phyloP scores from a whole-genome alignment of 2,888 invertebrate species.

The Allolobophora icterica region DNA sequence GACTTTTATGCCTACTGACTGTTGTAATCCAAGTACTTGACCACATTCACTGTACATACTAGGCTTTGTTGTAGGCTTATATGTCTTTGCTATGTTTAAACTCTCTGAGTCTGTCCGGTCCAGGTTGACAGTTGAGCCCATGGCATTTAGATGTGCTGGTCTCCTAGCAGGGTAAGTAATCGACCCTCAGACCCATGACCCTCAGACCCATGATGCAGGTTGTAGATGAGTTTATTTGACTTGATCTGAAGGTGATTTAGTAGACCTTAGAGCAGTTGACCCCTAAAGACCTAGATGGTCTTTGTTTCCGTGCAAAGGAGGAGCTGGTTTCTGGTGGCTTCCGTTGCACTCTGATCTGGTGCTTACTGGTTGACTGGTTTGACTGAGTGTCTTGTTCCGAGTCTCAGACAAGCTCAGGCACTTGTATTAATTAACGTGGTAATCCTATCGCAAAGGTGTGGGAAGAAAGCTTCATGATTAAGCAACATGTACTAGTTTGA shows the following conservation, averaged over 20 bases:
- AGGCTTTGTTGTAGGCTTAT: too few species aligned
- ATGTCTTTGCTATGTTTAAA: too few species aligned
- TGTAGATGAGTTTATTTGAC: background rate
- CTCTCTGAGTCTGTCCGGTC: too few species aligned
- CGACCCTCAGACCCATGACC: background rate
- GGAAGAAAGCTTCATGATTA: background rate
- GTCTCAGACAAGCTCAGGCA: background rate
- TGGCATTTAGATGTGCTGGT: too few species aligned
- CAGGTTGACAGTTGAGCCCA: too few species aligned
- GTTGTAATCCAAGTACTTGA: background rate
- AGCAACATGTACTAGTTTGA: background rate
- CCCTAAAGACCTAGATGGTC: background rate
- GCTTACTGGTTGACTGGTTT: background rate
- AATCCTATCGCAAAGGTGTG: background rate
- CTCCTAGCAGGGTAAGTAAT: background rate
- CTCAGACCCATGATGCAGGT: background rate
- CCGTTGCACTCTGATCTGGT: background rate
- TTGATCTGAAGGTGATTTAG: background rate
- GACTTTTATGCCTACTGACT: background rate
- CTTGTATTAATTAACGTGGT: background rate
- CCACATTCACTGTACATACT: background rate
- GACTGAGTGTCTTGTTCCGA: background rate
- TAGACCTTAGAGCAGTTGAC: background rate
- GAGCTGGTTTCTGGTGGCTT: background rate
- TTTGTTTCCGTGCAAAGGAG: background rate